phyloP scores from a whole-genome alignment of 2,113 vertebrate species.

The Oenanthe melanoleuca region DNA sequence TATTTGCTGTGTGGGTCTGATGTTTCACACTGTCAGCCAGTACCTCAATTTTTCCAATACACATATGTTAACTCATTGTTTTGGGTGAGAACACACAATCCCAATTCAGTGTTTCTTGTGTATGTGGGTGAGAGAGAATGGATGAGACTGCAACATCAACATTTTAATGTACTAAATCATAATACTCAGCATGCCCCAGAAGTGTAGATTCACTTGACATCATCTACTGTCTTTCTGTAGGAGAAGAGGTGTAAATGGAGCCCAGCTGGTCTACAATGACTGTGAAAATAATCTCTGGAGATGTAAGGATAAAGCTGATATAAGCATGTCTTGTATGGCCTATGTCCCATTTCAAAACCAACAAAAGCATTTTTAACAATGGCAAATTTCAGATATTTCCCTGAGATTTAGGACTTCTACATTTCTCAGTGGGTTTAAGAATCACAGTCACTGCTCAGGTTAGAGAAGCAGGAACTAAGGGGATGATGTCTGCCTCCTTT shows the following conservation, averaged over 20 bases:
- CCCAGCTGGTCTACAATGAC: neutral
- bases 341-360: neutral
- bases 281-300: neutral
- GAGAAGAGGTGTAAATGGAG: neutral
- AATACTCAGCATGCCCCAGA: neutral
- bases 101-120: neutral
- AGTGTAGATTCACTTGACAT: neutral
- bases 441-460: rapidly evolving
- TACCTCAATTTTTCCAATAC: neutral
- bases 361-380: neutral
- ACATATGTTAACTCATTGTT: rapidly evolving
- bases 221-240: neutral
- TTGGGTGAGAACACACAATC: neutral
- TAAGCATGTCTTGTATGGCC: neutral
- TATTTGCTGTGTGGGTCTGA: neutral
- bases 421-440: neutral
- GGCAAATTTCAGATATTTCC: neutral
- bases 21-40: neutral
- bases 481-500: neutral
- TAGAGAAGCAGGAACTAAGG: neutral
- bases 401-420: neutral
- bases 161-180: neutral
- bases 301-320: neutral
- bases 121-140: neutral
- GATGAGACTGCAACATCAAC: neutral